Evolutionary conservation across 2,797 vertebrate species (phyloP).

Genomic region (Microctenopoma steveboyesi): DNA sequence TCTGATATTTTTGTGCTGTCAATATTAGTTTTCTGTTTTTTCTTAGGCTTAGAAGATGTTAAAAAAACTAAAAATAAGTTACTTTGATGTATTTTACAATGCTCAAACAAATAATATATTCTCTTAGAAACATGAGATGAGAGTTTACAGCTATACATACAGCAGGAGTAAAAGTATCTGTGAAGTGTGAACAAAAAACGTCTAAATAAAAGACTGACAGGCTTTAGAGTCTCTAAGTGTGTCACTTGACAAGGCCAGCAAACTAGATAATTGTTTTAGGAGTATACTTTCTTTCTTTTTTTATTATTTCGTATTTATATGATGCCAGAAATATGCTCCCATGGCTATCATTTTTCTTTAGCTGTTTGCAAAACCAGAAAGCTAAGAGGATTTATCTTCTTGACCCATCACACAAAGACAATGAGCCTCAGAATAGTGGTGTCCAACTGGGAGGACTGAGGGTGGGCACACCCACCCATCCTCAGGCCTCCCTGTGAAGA

Average conservation of each 20-base stretch:
- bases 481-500: conserved; percentile 58
- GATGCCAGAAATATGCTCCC: conserved; percentile 75
- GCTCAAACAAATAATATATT: neutral
- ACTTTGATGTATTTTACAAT: neutral
- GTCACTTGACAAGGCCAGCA: conserved; percentile 9
- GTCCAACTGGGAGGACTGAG: conserved; percentile 64
- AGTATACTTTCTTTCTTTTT: conserved; percentile 47
- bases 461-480: conserved; percentile 62
- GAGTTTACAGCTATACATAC: too few species aligned
- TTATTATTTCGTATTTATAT: conserved; percentile 73
- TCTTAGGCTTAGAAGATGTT: too few species aligned
- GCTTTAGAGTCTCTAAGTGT: conserved; percentile 1
- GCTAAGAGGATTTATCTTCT: conserved; percentile 74
- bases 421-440: conserved; percentile 66
- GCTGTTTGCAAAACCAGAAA: conserved; percentile 66
- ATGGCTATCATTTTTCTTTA: conserved; percentile 74
- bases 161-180: too few species aligned
- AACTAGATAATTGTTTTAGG: conserved; percentile 47
- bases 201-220: neutral
- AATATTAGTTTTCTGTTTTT: neutral
- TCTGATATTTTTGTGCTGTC: neutral
- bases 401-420: conserved; percentile 77
- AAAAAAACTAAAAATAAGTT: too few species aligned
- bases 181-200: neutral
- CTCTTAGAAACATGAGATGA: neutral